A percentile compares a stretch with the other conserved stretches of the same genome.
These are phyloP conservation scores for Dysdera silvatica DNA, from an alignment of 1,140 invertebrate species.

Conservation along the genomic window DNA sequence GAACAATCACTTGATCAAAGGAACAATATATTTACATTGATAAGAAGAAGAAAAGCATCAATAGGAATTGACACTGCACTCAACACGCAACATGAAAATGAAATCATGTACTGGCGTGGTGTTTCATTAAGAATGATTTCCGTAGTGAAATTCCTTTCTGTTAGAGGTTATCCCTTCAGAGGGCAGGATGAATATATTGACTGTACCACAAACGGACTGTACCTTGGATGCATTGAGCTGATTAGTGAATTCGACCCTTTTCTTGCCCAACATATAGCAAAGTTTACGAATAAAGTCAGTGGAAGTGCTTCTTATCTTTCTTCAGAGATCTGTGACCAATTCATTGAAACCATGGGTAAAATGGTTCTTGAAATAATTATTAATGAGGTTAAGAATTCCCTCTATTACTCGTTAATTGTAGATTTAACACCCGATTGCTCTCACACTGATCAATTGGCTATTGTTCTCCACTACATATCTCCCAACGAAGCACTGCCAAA, in stretches of 20 bases:
- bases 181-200: too few species aligned
- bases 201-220: too few species aligned
- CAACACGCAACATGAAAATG: neutral
- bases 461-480: slow-evolving; percentile 33
- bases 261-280: neutral
- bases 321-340: too few species aligned
- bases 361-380: neutral
- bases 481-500: slow-evolving; percentile 1
- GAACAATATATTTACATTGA: neutral
- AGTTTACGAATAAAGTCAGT: neutral
- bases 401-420: slow-evolving; percentile 42
- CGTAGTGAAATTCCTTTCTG: too few species aligned
- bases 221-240: too few species aligned
- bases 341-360: neutral
- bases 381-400: slow-evolving; percentile 4
- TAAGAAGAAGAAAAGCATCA: neutral
- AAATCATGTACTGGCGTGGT: too few species aligned
- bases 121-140: too few species aligned
- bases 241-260: neutral
- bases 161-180: too few species aligned
- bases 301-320: neutral
- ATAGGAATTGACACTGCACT: neutral
- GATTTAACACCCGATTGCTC: slow-evolving; percentile 42
- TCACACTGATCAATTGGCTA: slow-evolving; percentile 41
- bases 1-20: neutral